These are phyloP conservation scores for Prionailurus viverrinus DNA, from an alignment of 2,113 vertebrate species.

Conservation along the genomic window DNA sequence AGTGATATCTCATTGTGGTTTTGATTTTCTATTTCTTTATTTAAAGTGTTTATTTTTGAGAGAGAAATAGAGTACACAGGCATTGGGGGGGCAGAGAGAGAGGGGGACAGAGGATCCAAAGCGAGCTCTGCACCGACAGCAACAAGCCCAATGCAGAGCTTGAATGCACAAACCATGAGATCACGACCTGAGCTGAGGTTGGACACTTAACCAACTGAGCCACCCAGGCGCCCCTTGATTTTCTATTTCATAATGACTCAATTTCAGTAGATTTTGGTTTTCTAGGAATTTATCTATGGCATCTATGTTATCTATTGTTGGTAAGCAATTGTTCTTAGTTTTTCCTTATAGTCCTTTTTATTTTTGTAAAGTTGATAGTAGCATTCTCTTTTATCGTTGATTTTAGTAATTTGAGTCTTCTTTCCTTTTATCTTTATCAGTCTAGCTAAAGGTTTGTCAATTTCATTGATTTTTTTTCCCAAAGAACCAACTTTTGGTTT, in stretches of 20 bases:
- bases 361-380: neutral
- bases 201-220: neutral
- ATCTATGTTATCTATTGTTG: neutral
- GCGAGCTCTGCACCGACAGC: neutral
- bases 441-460: neutral
- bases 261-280: neutral
- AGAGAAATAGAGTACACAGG: neutral
- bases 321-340: neutral
- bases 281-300: neutral
- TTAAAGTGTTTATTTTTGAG: neutral
- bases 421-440: neutral
- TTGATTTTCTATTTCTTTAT: conserved; percentile 31
- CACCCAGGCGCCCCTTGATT: neutral
- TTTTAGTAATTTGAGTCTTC: conserved; percentile 17
- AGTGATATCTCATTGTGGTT: neutral
- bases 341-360: neutral
- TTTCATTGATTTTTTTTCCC: neutral
- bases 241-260: neutral
- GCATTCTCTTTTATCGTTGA: neutral
- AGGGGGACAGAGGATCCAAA: neutral
- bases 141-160: neutral
- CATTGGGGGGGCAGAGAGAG: neutral
- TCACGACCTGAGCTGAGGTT: neutral
- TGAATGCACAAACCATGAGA: neutral
- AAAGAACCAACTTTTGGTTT: conserved; percentile 17